Base-by-base conservation (phyloP, 2,888 invertebrate genomes). In the Melipona beecheii region DNA sequence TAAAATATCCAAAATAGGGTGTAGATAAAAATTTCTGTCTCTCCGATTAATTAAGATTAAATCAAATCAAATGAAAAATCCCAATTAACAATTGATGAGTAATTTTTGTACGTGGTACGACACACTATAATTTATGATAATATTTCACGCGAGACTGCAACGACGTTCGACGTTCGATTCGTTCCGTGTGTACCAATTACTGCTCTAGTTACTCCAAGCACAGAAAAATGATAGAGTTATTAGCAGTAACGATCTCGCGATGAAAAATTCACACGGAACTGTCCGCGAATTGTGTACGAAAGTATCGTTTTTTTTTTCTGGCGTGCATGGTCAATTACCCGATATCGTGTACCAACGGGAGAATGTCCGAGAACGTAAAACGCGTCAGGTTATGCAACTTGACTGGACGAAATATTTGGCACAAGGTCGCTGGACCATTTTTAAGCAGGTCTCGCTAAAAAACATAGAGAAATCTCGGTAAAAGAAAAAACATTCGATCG, bases 361-460 rank as follows among this genome's bases (percentile, higher is more conserved):
- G 77, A 65, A 68, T 79, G 69, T 58, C 36, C 66, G 49, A 50
- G n/a, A n/a, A 21, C 27, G 43, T 27, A 52, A 52, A 31, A n/a
- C 56, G 2, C 4, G 2, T 56, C 36, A 66, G 70, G 79, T 88
- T 87, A 79, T 82, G 76, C 75, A 90, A 90, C 43, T 6, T 43
- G n/a, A 11, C n/a, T 68, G 65, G 64, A 64, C 81, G 78, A 90
- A 89, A 68, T 89, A 93, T 93, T 92, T 84, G 88, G 93, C 87
- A 91, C 93, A 93, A 93, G 93, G 93, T 91, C 90, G 89, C 82
- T 89, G 90, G 87, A 90, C 86, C 88, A 85, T 89, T 90, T 87
- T 86, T 76, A 74, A 75, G 27, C 71, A 50, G 69, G 64, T 84
- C 84, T 75, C 76, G 52, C 31, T n/a, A n/a, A n/a, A n/a, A n/a